These are phyloP conservation scores for Lophochroa leadbeateri DNA, from an alignment of 2,113 vertebrate genomes.

Conservation along the genomic window DNA sequence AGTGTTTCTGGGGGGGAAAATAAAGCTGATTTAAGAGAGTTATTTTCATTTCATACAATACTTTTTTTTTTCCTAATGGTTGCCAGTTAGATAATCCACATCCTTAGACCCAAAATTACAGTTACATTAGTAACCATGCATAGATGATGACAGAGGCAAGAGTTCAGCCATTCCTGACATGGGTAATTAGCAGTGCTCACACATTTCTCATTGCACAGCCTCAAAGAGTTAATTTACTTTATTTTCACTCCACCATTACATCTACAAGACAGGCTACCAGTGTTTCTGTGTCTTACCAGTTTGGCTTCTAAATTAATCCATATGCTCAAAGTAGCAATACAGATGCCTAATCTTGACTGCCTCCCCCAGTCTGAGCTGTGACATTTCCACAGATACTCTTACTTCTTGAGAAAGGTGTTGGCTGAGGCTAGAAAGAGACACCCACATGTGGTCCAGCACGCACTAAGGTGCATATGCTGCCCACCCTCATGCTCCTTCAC, in stretches of 20 bases:
- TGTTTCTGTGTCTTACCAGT: not conserved
- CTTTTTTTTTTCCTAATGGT: not conserved
- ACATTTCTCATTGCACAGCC: not conserved
- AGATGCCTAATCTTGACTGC: not conserved
- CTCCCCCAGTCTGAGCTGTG: conserved; percentile 3
- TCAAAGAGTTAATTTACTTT: not conserved
- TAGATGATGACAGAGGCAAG: not conserved
- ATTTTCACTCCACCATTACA: not conserved
- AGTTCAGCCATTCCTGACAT: not conserved
- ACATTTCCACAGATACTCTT: not conserved
- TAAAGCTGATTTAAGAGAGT: not conserved
- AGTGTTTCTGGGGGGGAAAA: not conserved
- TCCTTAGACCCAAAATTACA: not conserved
- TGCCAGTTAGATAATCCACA: not conserved
- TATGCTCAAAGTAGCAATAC: not conserved
- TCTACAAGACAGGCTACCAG: not conserved
- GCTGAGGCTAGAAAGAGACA: not conserved
- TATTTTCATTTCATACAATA: not conserved
- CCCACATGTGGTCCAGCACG: not conserved
- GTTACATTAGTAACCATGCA: not conserved
- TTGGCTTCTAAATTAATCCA: not conserved
- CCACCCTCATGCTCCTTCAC: not conserved
- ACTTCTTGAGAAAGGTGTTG: not conserved
- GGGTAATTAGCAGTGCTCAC: not conserved
- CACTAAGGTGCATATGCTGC: not conserved